Conservation (phyloP, 2,113 vertebrate genomes). For the Hippoglossus stenolepis region DNA sequence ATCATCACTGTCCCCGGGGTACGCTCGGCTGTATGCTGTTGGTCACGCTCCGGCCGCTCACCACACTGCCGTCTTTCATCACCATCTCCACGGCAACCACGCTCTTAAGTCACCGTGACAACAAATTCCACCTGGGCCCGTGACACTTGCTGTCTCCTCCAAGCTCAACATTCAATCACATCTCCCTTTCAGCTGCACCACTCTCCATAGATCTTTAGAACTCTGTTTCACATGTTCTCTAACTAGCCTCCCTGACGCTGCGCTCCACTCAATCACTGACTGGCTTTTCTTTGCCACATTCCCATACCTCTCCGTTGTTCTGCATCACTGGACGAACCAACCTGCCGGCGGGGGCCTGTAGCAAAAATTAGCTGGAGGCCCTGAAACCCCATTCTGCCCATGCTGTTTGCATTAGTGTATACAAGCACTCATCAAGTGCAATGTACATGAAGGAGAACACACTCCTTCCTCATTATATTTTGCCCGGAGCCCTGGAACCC, state of each 20-base stretch:
- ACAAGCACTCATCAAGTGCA: not conserved
- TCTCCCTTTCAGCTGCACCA: conserved; percentile 22
- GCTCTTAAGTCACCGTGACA: conserved; percentile 69
- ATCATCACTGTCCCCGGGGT: conserved; percentile 49
- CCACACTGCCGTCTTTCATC: conserved; percentile 59
- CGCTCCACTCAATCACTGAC: conserved; percentile 32
- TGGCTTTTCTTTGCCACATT: conserved; percentile 15
- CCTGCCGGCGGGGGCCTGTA: not conserved
- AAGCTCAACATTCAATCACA: conserved; percentile 45
- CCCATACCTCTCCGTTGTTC: conserved; percentile 14
- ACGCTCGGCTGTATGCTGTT: conserved; percentile 55
- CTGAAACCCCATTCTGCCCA: not conserved
- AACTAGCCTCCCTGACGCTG: conserved; percentile 13
- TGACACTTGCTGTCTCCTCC: conserved; percentile 56
- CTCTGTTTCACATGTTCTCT: conserved; percentile 34
- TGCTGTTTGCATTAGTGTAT: not conserved
- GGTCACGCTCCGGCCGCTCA: conserved; percentile 63
- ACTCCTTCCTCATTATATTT: not conserved
- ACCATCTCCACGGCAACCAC: conserved; percentile 65
- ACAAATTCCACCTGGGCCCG: conserved; percentile 69
- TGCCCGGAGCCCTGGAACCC: not conserved
- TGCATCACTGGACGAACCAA: conserved; percentile 22
- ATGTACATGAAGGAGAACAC: not conserved
- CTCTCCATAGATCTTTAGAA: conserved; percentile 25
- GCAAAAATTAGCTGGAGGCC: not conserved